A percentile compares a stretch with the other conserved stretches of the same genome.
phyloP scores from a whole-genome alignment of 2,113 vertebrate species.

The Barnardius zonarius region DNA sequence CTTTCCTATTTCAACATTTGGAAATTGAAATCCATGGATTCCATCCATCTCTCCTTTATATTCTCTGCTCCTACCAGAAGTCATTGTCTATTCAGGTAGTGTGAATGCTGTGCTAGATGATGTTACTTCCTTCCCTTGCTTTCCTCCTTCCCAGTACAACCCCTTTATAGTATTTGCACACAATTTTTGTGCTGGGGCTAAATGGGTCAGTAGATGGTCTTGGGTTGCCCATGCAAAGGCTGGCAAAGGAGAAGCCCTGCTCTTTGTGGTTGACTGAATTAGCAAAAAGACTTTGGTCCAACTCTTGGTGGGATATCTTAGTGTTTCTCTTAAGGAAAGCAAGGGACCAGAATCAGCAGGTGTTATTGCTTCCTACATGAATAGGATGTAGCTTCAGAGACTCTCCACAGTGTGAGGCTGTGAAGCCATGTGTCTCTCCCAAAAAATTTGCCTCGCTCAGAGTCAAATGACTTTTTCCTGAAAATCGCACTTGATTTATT shows the following conservation, averaged over 20 bases:
- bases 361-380: background rate
- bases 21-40: background rate
- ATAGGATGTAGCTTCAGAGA: background rate
- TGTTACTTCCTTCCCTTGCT: background rate
- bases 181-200: background rate
- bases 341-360: background rate
- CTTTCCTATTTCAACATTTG: background rate
- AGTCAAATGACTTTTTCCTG: background rate
- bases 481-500: background rate
- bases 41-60: background rate
- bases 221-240: fast-evolving
- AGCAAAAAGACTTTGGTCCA: background rate
- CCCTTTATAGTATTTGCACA: background rate
- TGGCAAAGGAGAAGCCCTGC: background rate
- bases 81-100: no score
- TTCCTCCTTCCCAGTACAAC: background rate
- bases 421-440: background rate
- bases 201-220: background rate
- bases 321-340: background rate
- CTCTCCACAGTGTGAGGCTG: background rate
- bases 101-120: background rate
- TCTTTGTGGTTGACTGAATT: background rate
- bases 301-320: background rate
- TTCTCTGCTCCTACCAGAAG: background rate
- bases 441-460: background rate